Evolutionary conservation across 2,888 invertebrate genomes (phyloP), one percentile per base, ranked within the genome.

Genomic region (Hypsopygia costalis): DNA sequence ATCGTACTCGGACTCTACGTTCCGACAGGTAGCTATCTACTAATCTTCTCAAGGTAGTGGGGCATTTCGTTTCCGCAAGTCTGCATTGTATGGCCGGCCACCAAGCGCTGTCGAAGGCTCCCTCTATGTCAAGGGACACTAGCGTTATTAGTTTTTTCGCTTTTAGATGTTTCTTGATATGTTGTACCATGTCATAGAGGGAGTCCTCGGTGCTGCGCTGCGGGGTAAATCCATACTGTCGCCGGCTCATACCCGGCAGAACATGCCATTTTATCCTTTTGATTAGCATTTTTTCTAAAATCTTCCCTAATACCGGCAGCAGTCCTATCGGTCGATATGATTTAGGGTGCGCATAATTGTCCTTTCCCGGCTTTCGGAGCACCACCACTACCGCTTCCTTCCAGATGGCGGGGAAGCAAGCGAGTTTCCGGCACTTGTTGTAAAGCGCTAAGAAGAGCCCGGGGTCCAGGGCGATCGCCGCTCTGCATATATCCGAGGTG

Each of bases 321-420:
- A 55, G 42, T 0, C 55, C 55, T 1, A 58, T 28, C 21, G 29
- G 29, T 10, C 9, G 9, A 1, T 34, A 34, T 7, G 34, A 10
- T 11, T 25, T 34, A 7, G 34, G 34, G 1, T 1, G 1, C 2
- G n/a, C 7, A 22, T 34, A 34, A 3, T 10, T 22, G 1, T 25
- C n/a, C n/a, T n/a, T n/a, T n/a, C n/a, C n/a, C n/a, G n/a, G n/a
- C n/a, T n/a, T n/a, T n/a, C n/a, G n/a, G n/a, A n/a, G n/a, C n/a
- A n/a, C n/a, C n/a, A n/a, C n/a, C n/a, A n/a, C n/a, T n/a, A n/a
- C n/a, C n/a, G 34, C 35, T 12, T 16, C 9, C 16, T 36, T 36
- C 12, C 28, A 36, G 4, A 9, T 1, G 1, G 1, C 6, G 1
- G 27, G 35, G 28, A 36, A 36, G 16, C 9, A 28, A 1, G 3